Base-by-base conservation (phyloP, 1,140 invertebrate species). In the Leptopilina clavipes region DNA sequence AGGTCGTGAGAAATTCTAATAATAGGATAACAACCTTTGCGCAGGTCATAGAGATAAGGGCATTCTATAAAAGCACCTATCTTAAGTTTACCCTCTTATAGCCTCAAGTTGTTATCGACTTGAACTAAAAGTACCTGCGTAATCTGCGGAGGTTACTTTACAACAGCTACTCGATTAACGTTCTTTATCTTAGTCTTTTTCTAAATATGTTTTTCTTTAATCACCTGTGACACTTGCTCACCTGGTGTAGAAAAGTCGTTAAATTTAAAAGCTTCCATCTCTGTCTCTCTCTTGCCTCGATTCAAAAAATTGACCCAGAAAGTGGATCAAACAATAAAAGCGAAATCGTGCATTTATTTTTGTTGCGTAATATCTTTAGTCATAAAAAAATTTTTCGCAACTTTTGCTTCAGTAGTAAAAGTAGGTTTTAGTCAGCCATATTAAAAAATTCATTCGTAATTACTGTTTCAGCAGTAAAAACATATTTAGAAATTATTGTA, bases 111-210 rank as follows among this genome's bases (percentile, higher is more conserved):
- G 59, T 31, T 65, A 65, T 65, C 22, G 59, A 65, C 25, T 65
- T 31, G 12, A 65, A 31, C 59, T 65, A 14, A 65, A 65, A 65
- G 59, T 65, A 65, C 59, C 59, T 65, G 59, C 59, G 59, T 65
- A 65, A 65, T 65, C 59, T 65, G 37, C 25, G 25, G 22, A n/a
- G 59, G 59, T 65, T 65, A 31, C 10, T 65, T 65, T 65, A 65
- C 59, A 65, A 31, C 59, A 65, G 25, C 11, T 8, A 65, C 59
- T 65, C 59, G 25, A 72, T 72, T 72, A 72, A 72, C 71, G 18
- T 9, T n/a, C n/a, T n/a, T 40, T 74, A 71, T 72, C 70, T 75
- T 43, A 19, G 43, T 10, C 25, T 14, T 43, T 45, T 75, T 44
- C 19, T 17, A 31, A n/a, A n/a, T n/a, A 22, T n/a, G 10, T 74